These are phyloP conservation scores for Euspilapteryx auroguttella DNA, from an alignment of 2,888 invertebrate genomes.

Conservation along the genomic window DNA sequence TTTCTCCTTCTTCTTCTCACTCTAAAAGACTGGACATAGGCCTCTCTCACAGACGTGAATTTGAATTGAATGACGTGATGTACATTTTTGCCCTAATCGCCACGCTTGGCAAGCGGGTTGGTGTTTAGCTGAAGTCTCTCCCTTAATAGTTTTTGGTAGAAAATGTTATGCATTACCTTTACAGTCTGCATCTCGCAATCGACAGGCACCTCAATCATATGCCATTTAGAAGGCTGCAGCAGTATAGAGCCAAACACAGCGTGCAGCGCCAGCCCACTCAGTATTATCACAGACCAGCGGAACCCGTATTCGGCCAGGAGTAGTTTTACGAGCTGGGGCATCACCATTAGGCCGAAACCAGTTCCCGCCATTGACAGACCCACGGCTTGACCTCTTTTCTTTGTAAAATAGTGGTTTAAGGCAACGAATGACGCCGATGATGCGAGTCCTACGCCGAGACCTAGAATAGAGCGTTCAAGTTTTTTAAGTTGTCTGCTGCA, in stretches of 20 bases:
- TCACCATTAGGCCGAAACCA: slow-evolving; percentile 76
- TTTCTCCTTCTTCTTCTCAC: no score
- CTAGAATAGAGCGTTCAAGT: no score
- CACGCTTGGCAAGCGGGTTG: no score
- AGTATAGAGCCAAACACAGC: slow-evolving; percentile 68
- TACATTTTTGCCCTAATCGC: no score
- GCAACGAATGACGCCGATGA: slow-evolving; percentile 79
- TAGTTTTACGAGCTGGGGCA: slow-evolving; percentile 73
- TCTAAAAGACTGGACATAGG: no score
- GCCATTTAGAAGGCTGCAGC: slow-evolving; percentile 72
- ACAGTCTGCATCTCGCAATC: slow-evolving; percentile 53
- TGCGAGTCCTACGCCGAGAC: slow-evolving; percentile 76
- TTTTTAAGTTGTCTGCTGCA: no score
- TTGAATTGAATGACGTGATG: no score
- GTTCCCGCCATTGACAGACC: slow-evolving; percentile 81
- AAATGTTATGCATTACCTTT: no score
- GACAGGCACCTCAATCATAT: slow-evolving; percentile 63
- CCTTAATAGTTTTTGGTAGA: no score
- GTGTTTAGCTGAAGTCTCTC: no score
- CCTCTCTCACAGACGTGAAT: no score
- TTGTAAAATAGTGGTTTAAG: slow-evolving; percentile 74
- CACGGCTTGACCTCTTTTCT: slow-evolving; percentile 77
- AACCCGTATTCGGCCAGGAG: slow-evolving; percentile 67
- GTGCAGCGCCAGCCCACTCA: slow-evolving; percentile 70
- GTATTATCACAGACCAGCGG: slow-evolving; percentile 67